phyloP scores from a whole-genome alignment of 2,797 vertebrate species.

The Sebastes alutus region DNA sequence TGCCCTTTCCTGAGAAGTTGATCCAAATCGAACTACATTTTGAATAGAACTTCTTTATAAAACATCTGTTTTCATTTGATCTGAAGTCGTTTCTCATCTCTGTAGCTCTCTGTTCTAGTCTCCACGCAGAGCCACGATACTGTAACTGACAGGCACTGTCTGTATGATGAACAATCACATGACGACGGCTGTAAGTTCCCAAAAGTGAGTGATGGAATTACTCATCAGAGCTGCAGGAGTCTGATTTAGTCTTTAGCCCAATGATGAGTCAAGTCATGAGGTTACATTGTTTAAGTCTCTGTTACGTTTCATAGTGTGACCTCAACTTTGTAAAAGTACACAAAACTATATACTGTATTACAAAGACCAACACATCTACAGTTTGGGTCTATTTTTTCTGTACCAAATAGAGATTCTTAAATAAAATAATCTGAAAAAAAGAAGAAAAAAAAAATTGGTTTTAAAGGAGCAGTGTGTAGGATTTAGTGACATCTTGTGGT shows the following conservation, averaged over 20 bases:
- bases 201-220: slow-evolving; percentile 6
- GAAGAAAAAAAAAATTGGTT: too few species aligned
- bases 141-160: slow-evolving; percentile 3
- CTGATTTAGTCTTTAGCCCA: neutral
- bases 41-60: neutral
- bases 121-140: neutral
- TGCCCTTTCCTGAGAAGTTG: slow-evolving; percentile 81
- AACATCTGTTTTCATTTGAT: slow-evolving; percentile 24
- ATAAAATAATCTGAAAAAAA: neutral
- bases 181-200: slow-evolving; percentile 8
- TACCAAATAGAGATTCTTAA: neutral
- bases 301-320: neutral
- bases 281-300: neutral
- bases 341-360: neutral
- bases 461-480: too few species aligned
- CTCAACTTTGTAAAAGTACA: neutral
- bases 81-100: slow-evolving; percentile 32
- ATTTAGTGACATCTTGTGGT: too few species aligned
- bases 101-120: neutral
- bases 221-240: neutral
- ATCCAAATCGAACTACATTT: slow-evolving; percentile 53
- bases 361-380: neutral
- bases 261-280: neutral
- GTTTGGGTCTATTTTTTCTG: neutral
- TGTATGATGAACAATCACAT: slow-evolving; percentile 1